These are phyloP conservation scores for Formicarius rufipectus DNA, from an alignment of 2,113 vertebrate species.

Conservation along the genomic window DNA sequence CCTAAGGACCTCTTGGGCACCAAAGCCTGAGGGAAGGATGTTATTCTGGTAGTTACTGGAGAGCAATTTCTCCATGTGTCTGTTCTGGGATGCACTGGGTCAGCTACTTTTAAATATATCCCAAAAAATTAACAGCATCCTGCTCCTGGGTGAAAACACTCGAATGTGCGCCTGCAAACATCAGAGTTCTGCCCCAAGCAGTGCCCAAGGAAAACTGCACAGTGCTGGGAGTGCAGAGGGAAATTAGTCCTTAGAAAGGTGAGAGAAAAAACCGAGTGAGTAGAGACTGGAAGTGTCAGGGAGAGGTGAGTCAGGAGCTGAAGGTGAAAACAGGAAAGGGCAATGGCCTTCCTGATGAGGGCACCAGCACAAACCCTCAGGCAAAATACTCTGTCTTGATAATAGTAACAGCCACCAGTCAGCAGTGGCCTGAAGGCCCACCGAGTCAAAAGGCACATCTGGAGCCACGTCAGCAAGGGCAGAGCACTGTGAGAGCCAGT, in stretches of 20 bases:
- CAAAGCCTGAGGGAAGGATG: neutral
- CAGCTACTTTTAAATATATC: neutral
- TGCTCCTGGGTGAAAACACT: neutral
- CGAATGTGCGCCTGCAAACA: neutral
- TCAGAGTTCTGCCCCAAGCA: neutral
- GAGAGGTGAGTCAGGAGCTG: neutral
- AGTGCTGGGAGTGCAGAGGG: neutral
- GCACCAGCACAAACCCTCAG: neutral
- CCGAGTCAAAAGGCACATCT: neutral
- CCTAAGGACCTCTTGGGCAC: neutral
- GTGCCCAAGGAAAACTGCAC: neutral
- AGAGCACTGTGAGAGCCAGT: rapidly evolving
- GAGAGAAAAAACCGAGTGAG: neutral
- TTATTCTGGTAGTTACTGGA: neutral
- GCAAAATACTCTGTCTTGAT: no score
- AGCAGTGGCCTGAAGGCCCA: neutral
- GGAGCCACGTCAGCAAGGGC: neutral
- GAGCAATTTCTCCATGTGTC: rapidly evolving
- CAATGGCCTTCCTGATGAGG: neutral
- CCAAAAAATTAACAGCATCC: neutral
- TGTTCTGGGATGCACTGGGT: neutral
- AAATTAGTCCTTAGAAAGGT: neutral
- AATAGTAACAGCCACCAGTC: neutral
- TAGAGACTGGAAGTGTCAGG: rapidly evolving
- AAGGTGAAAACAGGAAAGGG: neutral